phyloP scores from a whole-genome alignment of 2,797 vertebrate species.

The Galaxias olidus region DNA sequence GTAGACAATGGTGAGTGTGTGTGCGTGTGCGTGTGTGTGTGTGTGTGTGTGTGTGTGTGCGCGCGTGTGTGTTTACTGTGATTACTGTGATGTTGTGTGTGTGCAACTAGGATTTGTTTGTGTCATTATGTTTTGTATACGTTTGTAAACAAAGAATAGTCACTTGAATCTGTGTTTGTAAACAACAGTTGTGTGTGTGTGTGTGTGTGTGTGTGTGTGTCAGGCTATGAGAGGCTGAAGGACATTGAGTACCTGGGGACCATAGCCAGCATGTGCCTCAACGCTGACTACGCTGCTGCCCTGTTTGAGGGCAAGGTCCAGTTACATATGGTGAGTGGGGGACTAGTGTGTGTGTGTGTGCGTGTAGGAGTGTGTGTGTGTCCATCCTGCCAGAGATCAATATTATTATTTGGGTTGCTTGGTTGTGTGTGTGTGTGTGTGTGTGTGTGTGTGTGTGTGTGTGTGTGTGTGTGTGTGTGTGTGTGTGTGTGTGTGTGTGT shows the following conservation, averaged over 20 bases:
- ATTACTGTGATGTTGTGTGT: neutral
- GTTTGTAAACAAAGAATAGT: neutral
- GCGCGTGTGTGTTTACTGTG: neutral
- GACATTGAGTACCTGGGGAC: constrained; percentile 95
- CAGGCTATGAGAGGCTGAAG: constrained; percentile 88
- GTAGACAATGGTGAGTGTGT: constrained; percentile 76
- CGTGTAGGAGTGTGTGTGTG: neutral
- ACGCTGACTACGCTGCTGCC: constrained; percentile 91
- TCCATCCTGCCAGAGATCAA: neutral
- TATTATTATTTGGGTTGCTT: neutral
- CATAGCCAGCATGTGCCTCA: constrained; percentile 87
- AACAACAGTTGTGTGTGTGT: neutral
- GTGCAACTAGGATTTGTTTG: neutral
- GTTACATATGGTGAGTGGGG: constrained; percentile 86
- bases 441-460: constrained; percentile 3
- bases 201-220: constrained; percentile 27
- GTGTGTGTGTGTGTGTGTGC: neutral
- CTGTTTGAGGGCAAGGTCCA: constrained; percentile 97
- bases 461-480: constrained; percentile 27
- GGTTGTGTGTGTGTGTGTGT: neutral
- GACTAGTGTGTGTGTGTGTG: neutral
- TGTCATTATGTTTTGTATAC: neutral
- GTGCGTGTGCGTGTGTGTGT: neutral
- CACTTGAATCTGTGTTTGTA: neutral
- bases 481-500: neutral